Percentiles rank a stretch among this genome's conserved stretches.
Evolutionary conservation across 2,113 vertebrate genomes (phyloP).

Genomic region (Platycercus adscitus): DNA sequence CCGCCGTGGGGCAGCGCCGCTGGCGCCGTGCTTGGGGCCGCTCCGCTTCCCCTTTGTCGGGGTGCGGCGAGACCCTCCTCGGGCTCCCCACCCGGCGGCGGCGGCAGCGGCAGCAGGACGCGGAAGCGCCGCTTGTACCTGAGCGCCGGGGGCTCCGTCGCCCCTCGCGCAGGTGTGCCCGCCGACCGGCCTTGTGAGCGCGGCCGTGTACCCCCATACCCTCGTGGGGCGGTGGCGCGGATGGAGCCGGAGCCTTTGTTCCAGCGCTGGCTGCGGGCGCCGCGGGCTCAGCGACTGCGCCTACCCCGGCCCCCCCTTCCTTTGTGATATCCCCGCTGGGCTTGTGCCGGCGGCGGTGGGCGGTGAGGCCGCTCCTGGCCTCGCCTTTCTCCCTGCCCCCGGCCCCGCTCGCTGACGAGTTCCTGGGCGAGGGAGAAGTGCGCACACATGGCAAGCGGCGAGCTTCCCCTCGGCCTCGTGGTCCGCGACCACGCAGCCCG

Average conservation of each 20-base stretch:
- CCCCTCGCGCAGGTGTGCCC: not conserved
- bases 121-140: not conserved
- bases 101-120: not conserved
- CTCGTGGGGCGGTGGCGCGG: not conserved
- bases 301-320: not conserved
- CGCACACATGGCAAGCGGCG: slow-evolving; percentile 10
- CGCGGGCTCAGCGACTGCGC: not conserved
- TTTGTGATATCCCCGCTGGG: slow-evolving; percentile 28
- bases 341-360: slow-evolving; percentile 8
- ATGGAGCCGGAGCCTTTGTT: slow-evolving; percentile 21
- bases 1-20: not conserved
- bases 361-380: not conserved
- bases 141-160: not conserved
- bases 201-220: not conserved
- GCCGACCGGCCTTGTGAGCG: not conserved
- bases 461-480: slow-evolving; percentile 3
- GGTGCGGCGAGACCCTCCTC: not conserved
- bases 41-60: not conserved
- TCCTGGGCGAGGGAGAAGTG: slow-evolving; percentile 24
- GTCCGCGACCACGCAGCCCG: not conserved
- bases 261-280: not conserved
- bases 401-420: slow-evolving; percentile 36
- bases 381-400: not conserved
- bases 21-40: not conserved
- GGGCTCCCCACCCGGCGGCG: not conserved